Conservation (phyloP, 2,888 invertebrate species). For the Drosophila macrothrix region DNA sequence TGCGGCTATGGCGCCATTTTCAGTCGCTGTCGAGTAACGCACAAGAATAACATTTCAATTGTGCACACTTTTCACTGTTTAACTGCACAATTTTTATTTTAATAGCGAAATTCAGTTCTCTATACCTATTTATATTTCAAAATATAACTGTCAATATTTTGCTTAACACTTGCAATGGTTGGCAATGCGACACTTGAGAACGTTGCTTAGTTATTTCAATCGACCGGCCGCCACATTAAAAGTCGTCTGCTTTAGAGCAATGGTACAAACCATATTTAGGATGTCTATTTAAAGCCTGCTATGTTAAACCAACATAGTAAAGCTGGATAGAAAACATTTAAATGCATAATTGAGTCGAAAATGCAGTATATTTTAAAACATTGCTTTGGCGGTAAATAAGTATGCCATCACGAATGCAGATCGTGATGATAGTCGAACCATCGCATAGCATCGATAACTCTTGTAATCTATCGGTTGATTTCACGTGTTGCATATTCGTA, state of each 20-base stretch:
- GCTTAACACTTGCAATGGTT: constrained; percentile 8
- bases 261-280: not conserved
- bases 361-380: not conserved
- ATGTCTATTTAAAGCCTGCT: not conserved
- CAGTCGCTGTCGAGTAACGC: constrained; percentile 1
- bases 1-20: constrained; percentile 73
- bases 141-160: not conserved
- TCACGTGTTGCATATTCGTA: constrained; percentile 52
- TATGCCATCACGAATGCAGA: not conserved
- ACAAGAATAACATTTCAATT: not conserved
- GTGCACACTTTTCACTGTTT: not conserved
- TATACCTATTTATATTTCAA: not conserved
- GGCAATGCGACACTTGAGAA: constrained; percentile 21
- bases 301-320: not conserved
- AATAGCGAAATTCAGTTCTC: not conserved
- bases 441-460: constrained; percentile 21
- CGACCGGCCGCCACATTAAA: constrained; percentile 22
- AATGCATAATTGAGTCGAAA: no score
- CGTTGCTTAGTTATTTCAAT: not conserved
- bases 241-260: not conserved
- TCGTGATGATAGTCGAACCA: constrained; percentile 5
- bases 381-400: not conserved
- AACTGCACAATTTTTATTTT: not conserved
- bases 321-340: not conserved
- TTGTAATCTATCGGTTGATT: constrained; percentile 5